Conservation (phyloP, 2,888 invertebrate species). For the Brassicogethes aeneus region DNA sequence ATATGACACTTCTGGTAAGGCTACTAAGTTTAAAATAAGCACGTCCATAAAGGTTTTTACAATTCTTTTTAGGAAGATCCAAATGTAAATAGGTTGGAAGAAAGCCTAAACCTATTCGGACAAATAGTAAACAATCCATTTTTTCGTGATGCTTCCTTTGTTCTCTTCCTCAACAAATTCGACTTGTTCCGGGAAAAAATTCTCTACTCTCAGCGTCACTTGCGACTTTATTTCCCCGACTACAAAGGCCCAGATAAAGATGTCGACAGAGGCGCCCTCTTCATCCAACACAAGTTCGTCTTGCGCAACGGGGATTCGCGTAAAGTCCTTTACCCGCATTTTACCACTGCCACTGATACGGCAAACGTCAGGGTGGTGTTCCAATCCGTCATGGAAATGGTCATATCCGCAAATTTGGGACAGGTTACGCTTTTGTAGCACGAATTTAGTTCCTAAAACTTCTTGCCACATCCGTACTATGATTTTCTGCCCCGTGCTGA, state of each 20-base stretch:
- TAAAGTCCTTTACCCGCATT: constrained; percentile 55
- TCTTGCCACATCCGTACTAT: too few species aligned
- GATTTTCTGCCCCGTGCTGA: too few species aligned
- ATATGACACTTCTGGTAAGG: constrained; percentile 52
- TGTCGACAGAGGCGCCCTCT: constrained; percentile 53
- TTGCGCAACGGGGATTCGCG: constrained; percentile 47
- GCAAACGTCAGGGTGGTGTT: constrained; percentile 58
- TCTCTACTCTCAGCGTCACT: constrained; percentile 51
- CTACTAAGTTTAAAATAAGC: too few species aligned
- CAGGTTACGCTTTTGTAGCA: constrained; percentile 46
- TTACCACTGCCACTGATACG: constrained; percentile 59
- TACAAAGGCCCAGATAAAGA: constrained; percentile 52
- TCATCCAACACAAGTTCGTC: constrained; percentile 53
- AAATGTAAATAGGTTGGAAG: constrained; percentile 51
- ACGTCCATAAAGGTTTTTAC: too few species aligned
- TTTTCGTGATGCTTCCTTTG: constrained; percentile 53
- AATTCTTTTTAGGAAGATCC: constrained; percentile 46
- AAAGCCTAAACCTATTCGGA: constrained; percentile 54
- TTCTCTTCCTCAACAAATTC: constrained; percentile 55
- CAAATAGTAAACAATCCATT: constrained; percentile 57
- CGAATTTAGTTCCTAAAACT: too few species aligned
- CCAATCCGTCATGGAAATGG: constrained; percentile 57
- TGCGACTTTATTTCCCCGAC: constrained; percentile 51
- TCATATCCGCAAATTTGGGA: constrained; percentile 52
- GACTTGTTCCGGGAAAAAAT: constrained; percentile 59